Conservation (phyloP, 2,797 vertebrate genomes). For the Onychomys arenicola region DNA sequence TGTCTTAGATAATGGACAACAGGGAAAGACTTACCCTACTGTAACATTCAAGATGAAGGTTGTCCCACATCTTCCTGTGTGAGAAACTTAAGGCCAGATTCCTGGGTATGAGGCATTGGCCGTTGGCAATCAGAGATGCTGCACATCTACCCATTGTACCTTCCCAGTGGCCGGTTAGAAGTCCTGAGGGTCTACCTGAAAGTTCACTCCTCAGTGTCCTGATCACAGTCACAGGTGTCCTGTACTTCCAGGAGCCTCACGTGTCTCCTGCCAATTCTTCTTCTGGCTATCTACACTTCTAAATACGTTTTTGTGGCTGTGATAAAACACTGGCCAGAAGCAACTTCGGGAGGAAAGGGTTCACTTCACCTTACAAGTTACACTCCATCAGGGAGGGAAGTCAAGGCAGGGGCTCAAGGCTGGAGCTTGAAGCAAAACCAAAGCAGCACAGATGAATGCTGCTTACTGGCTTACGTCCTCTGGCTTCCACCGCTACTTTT, state of each 20-base stretch:
- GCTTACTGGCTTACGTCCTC: neutral
- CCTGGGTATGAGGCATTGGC: neutral
- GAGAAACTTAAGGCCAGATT: neutral
- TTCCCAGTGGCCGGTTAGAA: neutral
- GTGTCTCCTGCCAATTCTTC: neutral
- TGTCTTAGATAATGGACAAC: neutral
- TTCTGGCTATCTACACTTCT: neutral
- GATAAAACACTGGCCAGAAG: neutral
- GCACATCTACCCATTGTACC: too few species aligned
- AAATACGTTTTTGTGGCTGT: neutral
- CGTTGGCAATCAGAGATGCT: neutral
- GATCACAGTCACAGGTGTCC: too few species aligned
- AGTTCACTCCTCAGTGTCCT: too few species aligned
- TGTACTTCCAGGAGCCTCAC: too few species aligned
- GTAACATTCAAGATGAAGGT: neutral
- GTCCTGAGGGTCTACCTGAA: neutral
- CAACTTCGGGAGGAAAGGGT: neutral
- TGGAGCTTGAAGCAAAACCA: neutral
- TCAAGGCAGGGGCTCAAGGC: neutral
- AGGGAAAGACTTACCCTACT: neutral
- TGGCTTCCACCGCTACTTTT: neutral
- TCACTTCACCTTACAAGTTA: neutral
- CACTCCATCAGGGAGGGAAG: neutral
- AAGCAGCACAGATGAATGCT: neutral
- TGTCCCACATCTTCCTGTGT: neutral